phyloP scores from a whole-genome alignment of 2,888 invertebrate genomes.

The Mythimna albipuncta region DNA sequence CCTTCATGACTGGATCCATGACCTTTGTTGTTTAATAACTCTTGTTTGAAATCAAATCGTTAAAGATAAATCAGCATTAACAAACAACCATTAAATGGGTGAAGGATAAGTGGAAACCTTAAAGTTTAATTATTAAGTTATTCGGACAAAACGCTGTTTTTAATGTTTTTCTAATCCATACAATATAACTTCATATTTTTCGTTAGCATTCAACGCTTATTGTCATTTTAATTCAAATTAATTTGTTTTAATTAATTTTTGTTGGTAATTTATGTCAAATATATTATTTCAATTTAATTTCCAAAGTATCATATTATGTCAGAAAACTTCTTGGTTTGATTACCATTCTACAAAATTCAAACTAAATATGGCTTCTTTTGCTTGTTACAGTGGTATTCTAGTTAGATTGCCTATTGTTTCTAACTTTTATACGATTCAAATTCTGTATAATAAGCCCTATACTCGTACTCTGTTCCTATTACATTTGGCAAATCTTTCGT shows the following conservation, averaged over 20 bases:
- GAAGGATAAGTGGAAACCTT: slow-evolving; percentile 1
- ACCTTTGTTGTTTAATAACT: not conserved
- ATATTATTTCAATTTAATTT: not conserved
- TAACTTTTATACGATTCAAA: not conserved
- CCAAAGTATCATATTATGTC: not conserved
- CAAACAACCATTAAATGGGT: not conserved
- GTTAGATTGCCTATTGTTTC: not conserved
- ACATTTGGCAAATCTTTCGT: not conserved
- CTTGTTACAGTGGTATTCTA: not conserved
- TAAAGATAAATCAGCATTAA: not conserved
- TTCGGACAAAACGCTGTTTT: slow-evolving; percentile 3
- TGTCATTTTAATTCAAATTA: slow-evolving; percentile 7
- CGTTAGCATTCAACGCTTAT: not conserved
- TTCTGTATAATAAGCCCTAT: not conserved
- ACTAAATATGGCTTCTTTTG: not conserved
- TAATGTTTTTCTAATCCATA: slow-evolving; percentile 3
- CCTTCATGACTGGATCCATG: not conserved
- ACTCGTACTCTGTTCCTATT: not conserved
- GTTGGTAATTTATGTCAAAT: not conserved
- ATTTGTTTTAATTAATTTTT: not conserved
- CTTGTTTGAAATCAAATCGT: not conserved
- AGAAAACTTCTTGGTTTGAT: slow-evolving; percentile 7
- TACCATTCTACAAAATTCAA: slow-evolving; percentile 8
- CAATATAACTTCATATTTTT: slow-evolving; percentile 18
- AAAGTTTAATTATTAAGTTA: not conserved